Conservation (phyloP, 2,888 invertebrate genomes). For the Ennomos quercinarius region DNA sequence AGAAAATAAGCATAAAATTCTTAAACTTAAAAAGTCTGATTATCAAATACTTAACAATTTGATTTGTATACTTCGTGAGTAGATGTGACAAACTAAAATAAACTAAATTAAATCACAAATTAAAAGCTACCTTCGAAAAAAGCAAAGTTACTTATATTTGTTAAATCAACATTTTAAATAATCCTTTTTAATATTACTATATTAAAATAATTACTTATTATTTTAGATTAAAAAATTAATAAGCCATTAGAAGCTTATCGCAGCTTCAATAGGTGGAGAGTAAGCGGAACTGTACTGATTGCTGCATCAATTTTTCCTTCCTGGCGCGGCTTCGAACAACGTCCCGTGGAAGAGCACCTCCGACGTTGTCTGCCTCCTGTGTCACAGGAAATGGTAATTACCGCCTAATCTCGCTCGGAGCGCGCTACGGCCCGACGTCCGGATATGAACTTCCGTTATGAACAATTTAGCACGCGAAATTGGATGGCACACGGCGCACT, state of each 20-base stretch:
- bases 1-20: too few relatives aligned
- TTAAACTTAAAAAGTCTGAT: too few relatives aligned
- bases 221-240: too few relatives aligned
- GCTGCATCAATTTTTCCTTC: conserved; percentile 62
- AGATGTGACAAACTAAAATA: too few relatives aligned
- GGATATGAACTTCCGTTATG: conserved; percentile 95
- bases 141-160: too few relatives aligned
- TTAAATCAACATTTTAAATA: too few relatives aligned
- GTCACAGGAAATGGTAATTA: conserved; percentile 85
- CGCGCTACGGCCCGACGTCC: conserved; percentile 84
- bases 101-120: too few relatives aligned
- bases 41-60: too few relatives aligned
- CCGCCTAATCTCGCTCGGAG: conserved; percentile 85
- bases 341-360: conserved; percentile 48
- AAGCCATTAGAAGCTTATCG: background rate
- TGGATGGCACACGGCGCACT: conserved; percentile 79
- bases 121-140: too few relatives aligned
- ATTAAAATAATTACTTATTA: too few relatives aligned
- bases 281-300: conserved; percentile 48
- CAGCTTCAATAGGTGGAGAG: conserved; percentile 5
- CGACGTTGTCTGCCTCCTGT: conserved; percentile 76
- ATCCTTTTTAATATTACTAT: too few relatives aligned
- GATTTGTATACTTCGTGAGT: too few relatives aligned
- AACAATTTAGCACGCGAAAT: conserved; percentile 91
- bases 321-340: conserved; percentile 52